Conservation (phyloP, 2,888 invertebrate species). For the Drosophila leonis region DNA sequence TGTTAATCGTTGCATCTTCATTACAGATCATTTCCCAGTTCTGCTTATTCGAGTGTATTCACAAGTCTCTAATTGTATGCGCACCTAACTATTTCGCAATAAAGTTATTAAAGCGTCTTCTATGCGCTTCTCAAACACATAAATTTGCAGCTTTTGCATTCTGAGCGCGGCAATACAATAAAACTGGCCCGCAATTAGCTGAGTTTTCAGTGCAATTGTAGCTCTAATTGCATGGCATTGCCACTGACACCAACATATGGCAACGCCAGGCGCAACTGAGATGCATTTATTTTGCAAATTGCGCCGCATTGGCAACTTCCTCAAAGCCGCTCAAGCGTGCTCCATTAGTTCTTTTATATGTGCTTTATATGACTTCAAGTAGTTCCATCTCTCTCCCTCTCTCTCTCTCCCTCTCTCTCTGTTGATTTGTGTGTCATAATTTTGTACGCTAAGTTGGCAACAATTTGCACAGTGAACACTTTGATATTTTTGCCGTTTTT, state of each 20-base stretch:
- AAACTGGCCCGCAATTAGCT: constrained; percentile 42
- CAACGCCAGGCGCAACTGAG: constrained; percentile 29
- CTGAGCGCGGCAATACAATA: constrained; percentile 19
- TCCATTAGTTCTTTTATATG: background rate
- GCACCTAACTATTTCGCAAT: background rate
- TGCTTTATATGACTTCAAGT: constrained; percentile 10
- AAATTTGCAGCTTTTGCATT: constrained; percentile 19
- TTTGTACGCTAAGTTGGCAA: constrained; percentile 82
- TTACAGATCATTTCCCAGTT: background rate
- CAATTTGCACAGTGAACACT: constrained; percentile 73
- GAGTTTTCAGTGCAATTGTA: constrained; percentile 32
- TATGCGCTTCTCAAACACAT: constrained; percentile 16
- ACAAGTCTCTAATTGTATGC: background rate
- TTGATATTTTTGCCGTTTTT: constrained; percentile 52
- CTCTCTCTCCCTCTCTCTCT: background rate
- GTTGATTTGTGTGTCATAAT: constrained; percentile 69
- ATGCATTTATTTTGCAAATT: constrained; percentile 31
- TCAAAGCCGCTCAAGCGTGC: constrained; percentile 9
- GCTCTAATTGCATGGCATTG: constrained; percentile 24
- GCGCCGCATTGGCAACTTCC: constrained; percentile 42
- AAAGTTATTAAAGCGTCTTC: constrained; percentile 4
- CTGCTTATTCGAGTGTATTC: background rate
- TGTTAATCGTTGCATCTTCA: background rate
- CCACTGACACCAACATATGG: constrained; percentile 36
- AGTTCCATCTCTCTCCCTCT: background rate